Percentiles rank a stretch among this genome's conserved stretches.
Evolutionary conservation across 37 sponge, comb jelly and placozoan genomes (phyloP).

Genomic region (Agelas oroides): DNA sequence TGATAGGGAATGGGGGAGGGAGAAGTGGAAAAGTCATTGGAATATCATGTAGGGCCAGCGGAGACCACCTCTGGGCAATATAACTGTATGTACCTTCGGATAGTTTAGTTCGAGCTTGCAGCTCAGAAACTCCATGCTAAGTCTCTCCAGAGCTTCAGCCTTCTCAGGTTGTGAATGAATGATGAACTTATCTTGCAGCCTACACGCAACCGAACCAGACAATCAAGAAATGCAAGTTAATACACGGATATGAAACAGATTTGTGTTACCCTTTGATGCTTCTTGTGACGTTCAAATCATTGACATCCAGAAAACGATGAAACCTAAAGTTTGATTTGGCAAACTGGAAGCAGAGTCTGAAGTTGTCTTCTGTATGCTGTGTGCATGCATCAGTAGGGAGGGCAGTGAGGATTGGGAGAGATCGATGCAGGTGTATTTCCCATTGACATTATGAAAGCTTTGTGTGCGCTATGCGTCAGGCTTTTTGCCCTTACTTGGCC

Average conservation of each 20-base stretch:
- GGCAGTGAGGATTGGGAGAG: too few species aligned
- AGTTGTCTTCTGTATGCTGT: constrained; percentile 58
- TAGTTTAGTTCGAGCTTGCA: constrained; percentile 17
- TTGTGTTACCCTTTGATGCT: constrained; percentile 63
- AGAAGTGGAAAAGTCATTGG: too few species aligned
- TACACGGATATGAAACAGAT: too few species aligned
- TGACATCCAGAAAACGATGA: constrained; percentile 71
- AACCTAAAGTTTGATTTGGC: constrained; percentile 69
- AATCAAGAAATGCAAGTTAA: too few species aligned
- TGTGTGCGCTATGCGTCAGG: too few species aligned
- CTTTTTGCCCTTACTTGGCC: too few species aligned
- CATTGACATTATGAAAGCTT: too few species aligned
- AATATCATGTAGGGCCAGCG: too few species aligned
- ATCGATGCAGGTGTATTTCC: too few species aligned
- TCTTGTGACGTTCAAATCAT: constrained; percentile 41
- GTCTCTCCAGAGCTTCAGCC: constrained; percentile 47
- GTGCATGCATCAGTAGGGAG: too few species aligned
- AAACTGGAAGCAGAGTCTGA: constrained; percentile 61
- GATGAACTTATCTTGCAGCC: constrained; percentile 57
- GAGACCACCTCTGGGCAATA: too few species aligned
- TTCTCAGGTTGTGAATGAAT: constrained; percentile 60
- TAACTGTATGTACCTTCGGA: constrained; percentile 34
- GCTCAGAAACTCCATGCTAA: constrained; percentile 34
- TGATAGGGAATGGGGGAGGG: too few species aligned
- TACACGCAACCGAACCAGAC: constrained; percentile 1